These are phyloP conservation scores for Agrotis clavis DNA, from an alignment of 2,888 invertebrate species.

Conservation along the genomic window DNA sequence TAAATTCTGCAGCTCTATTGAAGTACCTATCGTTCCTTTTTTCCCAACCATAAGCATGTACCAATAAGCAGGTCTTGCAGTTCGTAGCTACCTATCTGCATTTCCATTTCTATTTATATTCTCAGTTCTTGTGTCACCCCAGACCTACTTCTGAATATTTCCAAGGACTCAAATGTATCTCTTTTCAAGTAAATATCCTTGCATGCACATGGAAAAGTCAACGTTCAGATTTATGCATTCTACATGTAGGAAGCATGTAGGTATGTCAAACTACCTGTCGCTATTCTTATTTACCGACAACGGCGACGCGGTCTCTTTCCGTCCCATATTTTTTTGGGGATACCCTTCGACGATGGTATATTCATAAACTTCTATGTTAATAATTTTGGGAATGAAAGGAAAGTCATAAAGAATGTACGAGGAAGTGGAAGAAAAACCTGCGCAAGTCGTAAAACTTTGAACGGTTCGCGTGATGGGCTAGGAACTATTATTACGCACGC, in stretches of 20 bases:
- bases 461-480: constrained; percentile 61
- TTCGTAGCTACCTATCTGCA: not conserved
- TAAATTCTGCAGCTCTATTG: constrained; percentile 8
- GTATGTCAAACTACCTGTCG: constrained; percentile 8
- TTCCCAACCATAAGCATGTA: not conserved
- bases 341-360: constrained; percentile 47
- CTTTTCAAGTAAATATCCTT: not conserved
- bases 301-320: constrained; percentile 23
- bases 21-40: too few species aligned
- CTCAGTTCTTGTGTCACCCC: not conserved
- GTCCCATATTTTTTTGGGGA: constrained; percentile 42
- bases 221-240: constrained; percentile 13
- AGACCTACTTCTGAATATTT: not conserved
- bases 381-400: constrained; percentile 60
- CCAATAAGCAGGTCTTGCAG: not conserved
- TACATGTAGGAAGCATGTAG: not conserved
- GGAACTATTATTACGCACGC: constrained; percentile 60
- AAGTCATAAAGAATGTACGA: constrained; percentile 59
- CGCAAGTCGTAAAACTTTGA: constrained; percentile 60
- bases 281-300: constrained; percentile 38
- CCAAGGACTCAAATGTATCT: not conserved
- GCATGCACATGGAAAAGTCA: constrained; percentile 1
- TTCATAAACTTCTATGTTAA: constrained; percentile 58
- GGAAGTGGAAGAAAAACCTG: constrained; percentile 60
- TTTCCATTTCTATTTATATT: not conserved